phyloP scores from a whole-genome alignment of 1,140 invertebrate genomes.

The Drosophila obscura region DNA sequence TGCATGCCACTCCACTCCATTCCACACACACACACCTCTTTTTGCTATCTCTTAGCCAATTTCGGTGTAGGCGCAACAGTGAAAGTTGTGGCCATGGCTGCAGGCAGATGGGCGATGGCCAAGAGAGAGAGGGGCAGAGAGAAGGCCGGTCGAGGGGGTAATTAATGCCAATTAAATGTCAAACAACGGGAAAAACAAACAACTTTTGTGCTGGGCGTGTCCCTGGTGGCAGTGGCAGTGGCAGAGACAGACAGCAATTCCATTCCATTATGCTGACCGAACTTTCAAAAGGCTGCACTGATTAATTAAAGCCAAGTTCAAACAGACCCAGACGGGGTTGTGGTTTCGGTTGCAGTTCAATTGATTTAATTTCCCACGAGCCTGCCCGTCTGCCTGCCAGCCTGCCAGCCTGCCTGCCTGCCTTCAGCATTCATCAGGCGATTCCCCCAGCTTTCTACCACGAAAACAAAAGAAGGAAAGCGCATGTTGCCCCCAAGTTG shows the following conservation, averaged over 20 bases:
- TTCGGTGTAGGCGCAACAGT: conserved; percentile 74
- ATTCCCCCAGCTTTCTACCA: conserved; percentile 60
- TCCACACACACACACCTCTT: neutral
- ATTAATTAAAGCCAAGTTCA: conserved; percentile 68
- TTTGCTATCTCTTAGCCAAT: conserved; percentile 28
- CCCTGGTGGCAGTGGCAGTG: conserved; percentile 19
- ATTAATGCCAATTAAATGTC: conserved; percentile 81
- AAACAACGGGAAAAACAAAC: conserved; percentile 53
- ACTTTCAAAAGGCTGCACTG: conserved; percentile 71
- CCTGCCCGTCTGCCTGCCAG: conserved; percentile 7
- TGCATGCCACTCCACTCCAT: neutral
- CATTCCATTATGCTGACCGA: conserved; percentile 59
- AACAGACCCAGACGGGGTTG: conserved; percentile 28
- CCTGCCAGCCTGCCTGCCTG: conserved; percentile 2
- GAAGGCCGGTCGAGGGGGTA: conserved; percentile 38
- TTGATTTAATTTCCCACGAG: conserved; percentile 77
- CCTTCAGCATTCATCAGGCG: neutral
- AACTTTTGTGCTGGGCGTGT: conserved; percentile 49
- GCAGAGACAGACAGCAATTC: conserved; percentile 33
- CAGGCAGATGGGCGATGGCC: conserved; percentile 9
- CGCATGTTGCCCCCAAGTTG: conserved; percentile 40
- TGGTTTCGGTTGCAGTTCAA: conserved; percentile 36
- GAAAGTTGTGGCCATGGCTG: conserved; percentile 59
- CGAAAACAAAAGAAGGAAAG: conserved; percentile 66
- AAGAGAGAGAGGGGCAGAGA: neutral